Evolutionary conservation across 2,888 invertebrate genomes (phyloP).

Genomic region (Cephus pygmeus): DNA sequence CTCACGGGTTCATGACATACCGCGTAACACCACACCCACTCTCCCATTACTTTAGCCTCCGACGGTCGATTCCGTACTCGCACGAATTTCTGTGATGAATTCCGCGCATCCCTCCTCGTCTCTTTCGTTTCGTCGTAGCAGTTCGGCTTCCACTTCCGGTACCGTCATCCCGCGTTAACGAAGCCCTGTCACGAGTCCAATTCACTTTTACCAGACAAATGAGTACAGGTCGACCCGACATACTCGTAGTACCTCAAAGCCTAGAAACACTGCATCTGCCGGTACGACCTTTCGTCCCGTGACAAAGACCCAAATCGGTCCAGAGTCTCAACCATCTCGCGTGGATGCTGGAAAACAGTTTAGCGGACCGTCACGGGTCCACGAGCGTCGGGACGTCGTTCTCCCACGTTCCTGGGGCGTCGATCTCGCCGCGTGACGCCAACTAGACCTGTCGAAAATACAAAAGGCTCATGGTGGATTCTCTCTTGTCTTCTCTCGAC

Average conservation of each 20-base stretch:
- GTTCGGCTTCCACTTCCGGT: not conserved
- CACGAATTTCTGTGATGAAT: slow-evolving; percentile 8
- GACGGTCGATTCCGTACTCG: slow-evolving; percentile 4
- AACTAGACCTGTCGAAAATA: slow-evolving; percentile 42
- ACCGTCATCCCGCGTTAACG: not conserved
- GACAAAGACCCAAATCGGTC: not conserved
- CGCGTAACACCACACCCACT: slow-evolving; percentile 45
- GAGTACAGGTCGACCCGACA: not conserved
- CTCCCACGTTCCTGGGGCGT: slow-evolving; percentile 25
- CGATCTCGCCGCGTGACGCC: slow-evolving; percentile 46
- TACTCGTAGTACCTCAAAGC: not conserved
- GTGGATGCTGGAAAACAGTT: not conserved
- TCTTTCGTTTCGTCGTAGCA: not conserved
- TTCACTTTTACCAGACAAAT: not conserved
- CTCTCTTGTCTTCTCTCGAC: slow-evolving; percentile 34
- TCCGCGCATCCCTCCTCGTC: not conserved
- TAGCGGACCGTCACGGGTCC: not conserved
- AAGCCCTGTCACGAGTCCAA: not conserved
- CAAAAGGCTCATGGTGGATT: slow-evolving; percentile 14
- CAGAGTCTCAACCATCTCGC: not conserved
- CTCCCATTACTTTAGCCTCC: slow-evolving; percentile 18
- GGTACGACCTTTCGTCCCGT: not conserved
- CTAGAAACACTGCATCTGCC: not conserved
- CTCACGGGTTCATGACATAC: slow-evolving; percentile 57
- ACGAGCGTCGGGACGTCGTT: not conserved